Conservation (phyloP, 35 echinoderm and acorn worm genomes). For the Heliocidaris erythrogramma region DNA sequence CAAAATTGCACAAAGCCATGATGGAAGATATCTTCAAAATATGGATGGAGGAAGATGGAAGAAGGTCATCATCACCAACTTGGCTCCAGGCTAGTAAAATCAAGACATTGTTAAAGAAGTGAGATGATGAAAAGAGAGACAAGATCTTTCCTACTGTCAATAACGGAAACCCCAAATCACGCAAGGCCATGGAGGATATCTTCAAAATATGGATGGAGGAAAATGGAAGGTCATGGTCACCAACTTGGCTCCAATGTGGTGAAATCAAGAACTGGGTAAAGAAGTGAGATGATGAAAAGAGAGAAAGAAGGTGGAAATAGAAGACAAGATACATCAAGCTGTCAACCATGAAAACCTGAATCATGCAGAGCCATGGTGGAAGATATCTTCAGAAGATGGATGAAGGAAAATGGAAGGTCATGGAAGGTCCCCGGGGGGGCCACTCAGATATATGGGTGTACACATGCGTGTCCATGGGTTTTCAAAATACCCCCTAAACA, state of each 20-base stretch:
- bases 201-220: conserved; percentile 70
- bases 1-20: too few species aligned
- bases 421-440: background rate
- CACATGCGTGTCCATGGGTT: too few species aligned
- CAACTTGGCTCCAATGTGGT: too few species aligned
- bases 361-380: too few species aligned
- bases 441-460: too few species aligned
- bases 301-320: background rate
- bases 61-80: background rate
- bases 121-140: background rate
- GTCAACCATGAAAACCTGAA: too few species aligned
- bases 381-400: background rate
- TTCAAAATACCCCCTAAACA: too few species aligned
- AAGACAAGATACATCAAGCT: background rate
- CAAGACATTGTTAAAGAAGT: background rate
- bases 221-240: too few species aligned
- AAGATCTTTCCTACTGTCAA: conserved; percentile 86
- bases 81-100: background rate
- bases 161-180: conserved; percentile 48
- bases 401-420: background rate
- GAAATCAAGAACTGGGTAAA: background rate
- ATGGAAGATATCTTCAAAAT: background rate
- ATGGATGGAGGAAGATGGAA: background rate
- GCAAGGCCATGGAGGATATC: conserved; percentile 69
- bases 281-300: background rate